Percentiles rank a stretch among this genome's conserved stretches.
phyloP scores from a whole-genome alignment of 2,113 vertebrate species.

The Brachypodius melanocephalos region DNA sequence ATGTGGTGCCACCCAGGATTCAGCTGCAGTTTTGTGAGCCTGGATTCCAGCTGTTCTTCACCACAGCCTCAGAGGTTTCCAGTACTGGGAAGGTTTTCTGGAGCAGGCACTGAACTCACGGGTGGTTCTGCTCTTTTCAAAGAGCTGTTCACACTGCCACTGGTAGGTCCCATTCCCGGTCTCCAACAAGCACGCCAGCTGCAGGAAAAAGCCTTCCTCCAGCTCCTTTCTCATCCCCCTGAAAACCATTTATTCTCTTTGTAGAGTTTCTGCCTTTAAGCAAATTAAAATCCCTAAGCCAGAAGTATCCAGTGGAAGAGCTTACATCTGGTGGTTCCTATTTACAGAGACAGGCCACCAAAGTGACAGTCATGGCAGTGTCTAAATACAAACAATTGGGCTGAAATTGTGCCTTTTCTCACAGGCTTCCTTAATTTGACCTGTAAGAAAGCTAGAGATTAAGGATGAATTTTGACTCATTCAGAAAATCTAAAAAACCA shows the following conservation, averaged over 20 bases:
- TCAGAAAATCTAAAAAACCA: background rate
- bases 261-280: background rate
- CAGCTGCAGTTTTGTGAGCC: background rate
- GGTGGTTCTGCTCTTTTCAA: background rate
- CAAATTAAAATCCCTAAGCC: background rate
- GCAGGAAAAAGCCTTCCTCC: background rate
- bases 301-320: background rate
- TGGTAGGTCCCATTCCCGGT: background rate
- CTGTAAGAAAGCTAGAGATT: background rate
- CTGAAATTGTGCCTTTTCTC: background rate
- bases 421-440: background rate
- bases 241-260: background rate
- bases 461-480: background rate
- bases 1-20: background rate
- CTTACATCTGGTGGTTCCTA: background rate
- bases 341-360: background rate
- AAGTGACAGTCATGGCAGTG: fast-evolving
- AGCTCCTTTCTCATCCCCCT: background rate
- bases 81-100: background rate
- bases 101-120: background rate
- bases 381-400: background rate
- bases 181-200: background rate
- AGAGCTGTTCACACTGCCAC: background rate
- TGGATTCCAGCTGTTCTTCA: background rate
- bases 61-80: background rate